phyloP scores from a whole-genome alignment of 2,797 vertebrate species.

The Danionella dracula region DNA sequence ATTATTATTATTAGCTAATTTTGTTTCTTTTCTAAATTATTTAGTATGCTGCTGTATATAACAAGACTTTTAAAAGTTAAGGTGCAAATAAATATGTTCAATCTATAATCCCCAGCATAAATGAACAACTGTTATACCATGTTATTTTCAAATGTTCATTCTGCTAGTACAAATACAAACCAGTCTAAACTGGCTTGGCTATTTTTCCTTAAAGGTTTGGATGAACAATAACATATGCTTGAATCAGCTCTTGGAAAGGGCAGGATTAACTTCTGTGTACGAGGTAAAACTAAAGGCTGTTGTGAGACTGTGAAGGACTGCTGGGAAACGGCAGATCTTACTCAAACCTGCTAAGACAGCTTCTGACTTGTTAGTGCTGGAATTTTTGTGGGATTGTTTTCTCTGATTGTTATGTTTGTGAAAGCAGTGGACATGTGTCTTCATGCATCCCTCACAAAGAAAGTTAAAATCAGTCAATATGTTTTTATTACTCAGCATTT shows the following conservation, averaged over 20 bases:
- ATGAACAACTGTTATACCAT: too few species aligned
- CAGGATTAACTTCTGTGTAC: neutral
- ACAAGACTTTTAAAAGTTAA: too few species aligned
- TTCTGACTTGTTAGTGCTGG: slow-evolving; percentile 24
- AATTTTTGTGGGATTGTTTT: neutral
- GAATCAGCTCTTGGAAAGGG: neutral
- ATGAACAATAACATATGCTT: neutral
- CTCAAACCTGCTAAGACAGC: slow-evolving; percentile 7
- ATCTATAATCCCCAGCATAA: too few species aligned
- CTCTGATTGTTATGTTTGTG: neutral
- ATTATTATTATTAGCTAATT: too few species aligned
- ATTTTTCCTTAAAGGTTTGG: neutral
- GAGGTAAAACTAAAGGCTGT: slow-evolving; percentile 1
- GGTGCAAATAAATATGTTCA: too few species aligned
- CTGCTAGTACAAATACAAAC: neutral
- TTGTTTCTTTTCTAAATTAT: too few species aligned
- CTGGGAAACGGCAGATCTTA: neutral
- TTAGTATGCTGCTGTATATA: too few species aligned
- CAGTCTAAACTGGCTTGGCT: neutral
- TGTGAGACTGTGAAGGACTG: slow-evolving; percentile 10
- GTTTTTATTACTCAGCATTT: neutral
- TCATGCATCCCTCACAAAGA: neutral
- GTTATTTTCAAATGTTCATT: neutral
- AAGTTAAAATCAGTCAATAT: neutral
- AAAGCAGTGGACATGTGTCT: neutral